Percentiles rank a stretch among this genome's conserved stretches.
Evolutionary conservation across 2,797 vertebrate genomes (phyloP).

Genomic region (Lacerta bilineata): DNA sequence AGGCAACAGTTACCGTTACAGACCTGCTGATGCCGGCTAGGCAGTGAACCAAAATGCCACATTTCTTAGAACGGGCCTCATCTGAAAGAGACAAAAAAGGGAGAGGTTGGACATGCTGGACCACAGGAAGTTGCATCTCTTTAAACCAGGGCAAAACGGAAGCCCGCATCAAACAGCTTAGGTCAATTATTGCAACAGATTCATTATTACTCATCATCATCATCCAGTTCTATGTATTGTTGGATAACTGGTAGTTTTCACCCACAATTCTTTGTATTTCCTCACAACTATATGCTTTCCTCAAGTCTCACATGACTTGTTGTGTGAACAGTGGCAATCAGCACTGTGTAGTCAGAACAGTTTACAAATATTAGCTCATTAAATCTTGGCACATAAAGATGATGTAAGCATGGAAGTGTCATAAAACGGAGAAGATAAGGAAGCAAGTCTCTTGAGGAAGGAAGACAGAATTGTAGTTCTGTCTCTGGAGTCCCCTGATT

Average conservation of each 20-base stretch:
- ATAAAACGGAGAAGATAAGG: neutral
- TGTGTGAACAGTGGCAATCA: neutral
- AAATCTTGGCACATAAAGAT: constrained; percentile 11
- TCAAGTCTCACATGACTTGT: neutral
- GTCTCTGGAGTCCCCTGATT: neutral
- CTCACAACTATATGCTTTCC: neutral
- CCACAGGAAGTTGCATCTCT: constrained; percentile 25
- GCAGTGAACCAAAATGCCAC: constrained; percentile 97
- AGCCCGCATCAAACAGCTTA: constrained; percentile 31
- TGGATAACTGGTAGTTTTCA: neutral
- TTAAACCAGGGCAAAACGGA: constrained; percentile 58
- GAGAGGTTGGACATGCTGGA: constrained; percentile 55
- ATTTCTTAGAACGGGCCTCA: constrained; percentile 96
- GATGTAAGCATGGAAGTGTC: neutral
- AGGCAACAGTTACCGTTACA: constrained; percentile 96
- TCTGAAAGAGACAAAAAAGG: constrained; percentile 81
- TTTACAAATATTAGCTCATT: constrained; percentile 7
- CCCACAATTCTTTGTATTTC: neutral
- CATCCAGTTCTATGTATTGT: neutral
- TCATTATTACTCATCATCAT: constrained; percentile 31
- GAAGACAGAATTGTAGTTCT: constrained; percentile 17
- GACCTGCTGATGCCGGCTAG: constrained; percentile 97
- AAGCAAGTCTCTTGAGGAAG: constrained; percentile 7
- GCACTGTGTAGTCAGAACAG: too few species aligned
- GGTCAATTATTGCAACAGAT: constrained; percentile 17